phyloP scores from a whole-genome alignment of 2,888 invertebrate species.

The Acrocera orbiculus region DNA sequence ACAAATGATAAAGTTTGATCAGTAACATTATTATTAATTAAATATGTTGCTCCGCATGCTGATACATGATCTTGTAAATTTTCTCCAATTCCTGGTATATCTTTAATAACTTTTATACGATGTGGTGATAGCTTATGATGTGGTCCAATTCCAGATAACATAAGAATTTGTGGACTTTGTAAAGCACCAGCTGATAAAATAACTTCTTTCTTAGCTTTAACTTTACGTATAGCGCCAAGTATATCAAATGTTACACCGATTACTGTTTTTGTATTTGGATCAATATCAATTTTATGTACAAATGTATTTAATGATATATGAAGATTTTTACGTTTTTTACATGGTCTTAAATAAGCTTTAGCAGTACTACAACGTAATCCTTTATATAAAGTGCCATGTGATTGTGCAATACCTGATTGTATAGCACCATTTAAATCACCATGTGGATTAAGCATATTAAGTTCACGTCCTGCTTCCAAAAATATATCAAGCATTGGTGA shows the following conservation, averaged over 20 bases:
- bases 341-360: constrained; percentile 60
- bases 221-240: constrained; percentile 26
- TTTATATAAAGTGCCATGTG: constrained; percentile 59
- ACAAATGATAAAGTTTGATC: constrained; percentile 49
- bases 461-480: constrained; percentile 46
- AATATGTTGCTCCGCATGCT: constrained; percentile 56
- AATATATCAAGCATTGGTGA: constrained; percentile 53
- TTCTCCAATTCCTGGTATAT: constrained; percentile 55
- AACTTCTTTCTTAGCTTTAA: constrained; percentile 54
- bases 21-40: constrained; percentile 42
- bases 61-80: constrained; percentile 75
- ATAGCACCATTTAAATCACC: constrained; percentile 57
- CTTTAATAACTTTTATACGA: constrained; percentile 40
- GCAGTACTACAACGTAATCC: constrained; percentile 70
- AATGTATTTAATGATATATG: constrained; percentile 51
- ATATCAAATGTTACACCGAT: constrained; percentile 49
- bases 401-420: constrained; percentile 63
- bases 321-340: constrained; percentile 47
- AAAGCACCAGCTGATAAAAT: constrained; percentile 73
- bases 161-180: constrained; percentile 67
- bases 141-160: constrained; percentile 72
- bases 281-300: constrained; percentile 49
- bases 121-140: constrained; percentile 40
- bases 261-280: constrained; percentile 39
- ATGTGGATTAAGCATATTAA: constrained; percentile 43